Percentiles rank a stretch among this genome's conserved stretches.
Evolutionary conservation across 2,888 invertebrate genomes (phyloP).

Genomic region (Pseudanteris insignis): DNA sequence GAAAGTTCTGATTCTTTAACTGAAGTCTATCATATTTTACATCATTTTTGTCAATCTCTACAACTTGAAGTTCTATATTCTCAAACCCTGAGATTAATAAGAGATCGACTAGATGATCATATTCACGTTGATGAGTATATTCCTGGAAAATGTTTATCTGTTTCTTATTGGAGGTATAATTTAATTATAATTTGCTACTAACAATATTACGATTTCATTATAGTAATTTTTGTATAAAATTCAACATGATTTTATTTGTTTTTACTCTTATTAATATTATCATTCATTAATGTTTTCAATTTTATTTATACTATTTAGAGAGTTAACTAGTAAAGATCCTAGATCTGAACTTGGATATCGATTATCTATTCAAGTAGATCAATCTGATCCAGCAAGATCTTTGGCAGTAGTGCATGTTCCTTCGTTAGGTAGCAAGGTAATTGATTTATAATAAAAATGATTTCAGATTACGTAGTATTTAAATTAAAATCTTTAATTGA

Average conservation of each 20-base stretch:
- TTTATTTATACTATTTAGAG: conserved; percentile 66
- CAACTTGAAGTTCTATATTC: conserved; percentile 86
- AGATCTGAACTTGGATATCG: conserved; percentile 89
- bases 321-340: conserved; percentile 74
- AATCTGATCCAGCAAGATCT: conserved; percentile 80
- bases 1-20: conserved; percentile 81
- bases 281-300: too few relatives aligned
- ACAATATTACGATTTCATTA: too few relatives aligned
- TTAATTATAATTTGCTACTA: too few relatives aligned
- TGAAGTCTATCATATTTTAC: conserved; percentile 85
- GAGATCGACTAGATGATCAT: conserved; percentile 88
- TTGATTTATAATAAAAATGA: conserved; percentile 5
- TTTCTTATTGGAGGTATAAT: conserved; percentile 92
- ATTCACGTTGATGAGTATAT: conserved; percentile 90
- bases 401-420: conserved; percentile 77
- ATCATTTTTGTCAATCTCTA: conserved; percentile 93
- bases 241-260: too few relatives aligned
- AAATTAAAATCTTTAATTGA: too few relatives aligned
- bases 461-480: too few relatives aligned
- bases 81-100: conserved; percentile 86
- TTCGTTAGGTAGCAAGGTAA: conserved; percentile 74
- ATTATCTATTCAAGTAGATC: conserved; percentile 88
- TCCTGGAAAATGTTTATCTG: conserved; percentile 85
- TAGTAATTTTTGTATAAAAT: too few relatives aligned
- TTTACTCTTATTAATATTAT: too few relatives aligned